phyloP scores from a whole-genome alignment of 2,797 vertebrate genomes.

The Salmo trutta region DNA sequence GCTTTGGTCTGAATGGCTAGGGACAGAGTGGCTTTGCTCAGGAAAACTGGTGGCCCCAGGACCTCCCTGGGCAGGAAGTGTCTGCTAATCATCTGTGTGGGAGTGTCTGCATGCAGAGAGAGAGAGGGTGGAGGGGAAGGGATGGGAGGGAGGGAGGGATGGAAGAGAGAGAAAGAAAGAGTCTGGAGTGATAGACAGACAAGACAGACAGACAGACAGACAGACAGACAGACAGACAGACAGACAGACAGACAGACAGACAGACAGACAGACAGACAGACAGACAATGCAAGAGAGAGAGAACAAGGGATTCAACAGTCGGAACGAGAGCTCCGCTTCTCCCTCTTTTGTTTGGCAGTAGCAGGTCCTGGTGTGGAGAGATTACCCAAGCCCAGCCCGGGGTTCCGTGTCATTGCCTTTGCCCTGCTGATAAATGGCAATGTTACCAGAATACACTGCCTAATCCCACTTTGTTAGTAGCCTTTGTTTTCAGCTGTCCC shows the following conservation, averaged over 20 bases:
- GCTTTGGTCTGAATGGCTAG: slow-evolving; percentile 33
- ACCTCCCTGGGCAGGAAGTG: slow-evolving; percentile 61
- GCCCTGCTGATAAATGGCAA: slow-evolving; percentile 61
- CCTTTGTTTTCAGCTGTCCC: not conserved
- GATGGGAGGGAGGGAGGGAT: slow-evolving; percentile 17
- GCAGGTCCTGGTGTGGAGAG: slow-evolving; percentile 66
- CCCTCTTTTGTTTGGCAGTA: slow-evolving; percentile 55
- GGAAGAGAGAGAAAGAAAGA: slow-evolving; percentile 31
- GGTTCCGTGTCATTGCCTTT: slow-evolving; percentile 71
- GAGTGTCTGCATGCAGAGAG: slow-evolving; percentile 57
- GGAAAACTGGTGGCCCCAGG: slow-evolving; percentile 56
- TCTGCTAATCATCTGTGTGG: slow-evolving; percentile 71
- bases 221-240: slow-evolving; percentile 14
- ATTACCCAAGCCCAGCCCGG: slow-evolving; percentile 70
- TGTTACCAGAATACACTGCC: slow-evolving; percentile 43
- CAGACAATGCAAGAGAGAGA: not conserved
- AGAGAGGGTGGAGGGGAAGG: slow-evolving; percentile 35
- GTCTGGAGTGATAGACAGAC: slow-evolving; percentile 49
- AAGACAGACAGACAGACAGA: slow-evolving; percentile 35
- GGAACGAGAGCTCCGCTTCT: slow-evolving; percentile 9
- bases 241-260: slow-evolving; percentile 40
- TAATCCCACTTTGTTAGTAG: slow-evolving; percentile 22
- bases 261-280: slow-evolving; percentile 16
- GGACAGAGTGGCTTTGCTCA: slow-evolving; percentile 65
- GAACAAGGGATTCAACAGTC: not conserved